Percentiles rank a stretch among this genome's conserved stretches.
Conservation (phyloP, 2,888 invertebrate genomes). For the Busseola fusca region DNA sequence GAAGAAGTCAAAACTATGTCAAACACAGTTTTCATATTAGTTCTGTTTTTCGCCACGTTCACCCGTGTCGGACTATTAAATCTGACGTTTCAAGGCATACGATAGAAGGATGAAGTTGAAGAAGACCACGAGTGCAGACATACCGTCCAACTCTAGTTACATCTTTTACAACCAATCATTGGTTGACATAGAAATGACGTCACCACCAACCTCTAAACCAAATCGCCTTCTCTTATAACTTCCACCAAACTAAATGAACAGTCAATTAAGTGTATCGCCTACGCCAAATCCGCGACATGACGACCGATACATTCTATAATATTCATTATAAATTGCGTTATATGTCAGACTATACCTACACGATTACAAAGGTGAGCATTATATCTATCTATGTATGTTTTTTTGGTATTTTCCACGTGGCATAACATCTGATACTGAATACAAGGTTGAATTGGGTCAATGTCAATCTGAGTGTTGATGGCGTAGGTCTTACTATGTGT, state of each 20-base stretch:
- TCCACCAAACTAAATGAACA: constrained; percentile 59
- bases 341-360: constrained; percentile 74
- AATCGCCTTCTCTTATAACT: constrained; percentile 40
- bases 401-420: constrained; percentile 56
- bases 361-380: constrained; percentile 59
- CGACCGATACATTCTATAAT: constrained; percentile 69
- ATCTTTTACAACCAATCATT: background rate
- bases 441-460: constrained; percentile 57
- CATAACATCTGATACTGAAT: constrained; percentile 26
- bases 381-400: constrained; percentile 16
- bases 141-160: background rate
- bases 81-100: background rate
- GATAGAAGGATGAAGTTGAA: background rate
- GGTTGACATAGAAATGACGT: constrained; percentile 1
- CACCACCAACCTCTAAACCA: constrained; percentile 7
- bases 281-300: constrained; percentile 66
- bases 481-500: constrained; percentile 35
- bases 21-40: background rate
- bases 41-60: background rate
- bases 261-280: constrained; percentile 75
- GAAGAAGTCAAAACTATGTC: background rate
- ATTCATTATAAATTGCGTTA: constrained; percentile 74
- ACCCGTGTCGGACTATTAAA: background rate
- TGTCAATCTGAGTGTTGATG: constrained; percentile 31
- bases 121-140: background rate